phyloP scores from a whole-genome alignment of 2,113 vertebrate species.

The Podiceps cristatus region DNA sequence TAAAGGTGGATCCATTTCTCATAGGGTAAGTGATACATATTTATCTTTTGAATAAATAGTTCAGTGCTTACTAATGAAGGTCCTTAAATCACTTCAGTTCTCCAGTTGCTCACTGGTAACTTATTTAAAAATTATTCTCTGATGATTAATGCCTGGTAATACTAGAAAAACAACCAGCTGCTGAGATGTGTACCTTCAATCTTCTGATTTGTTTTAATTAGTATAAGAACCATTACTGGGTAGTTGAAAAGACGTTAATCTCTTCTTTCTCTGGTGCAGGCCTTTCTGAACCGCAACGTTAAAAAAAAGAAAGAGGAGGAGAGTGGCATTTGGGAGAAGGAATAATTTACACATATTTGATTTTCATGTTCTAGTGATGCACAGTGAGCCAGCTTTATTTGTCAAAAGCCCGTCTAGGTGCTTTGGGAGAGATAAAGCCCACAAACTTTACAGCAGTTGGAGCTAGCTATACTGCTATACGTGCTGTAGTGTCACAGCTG shows the following conservation, averaged over 20 bases:
- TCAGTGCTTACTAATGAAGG: background rate
- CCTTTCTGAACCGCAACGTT: background rate
- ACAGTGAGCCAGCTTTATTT: background rate
- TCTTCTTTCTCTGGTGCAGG: background rate
- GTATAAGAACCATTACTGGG: background rate
- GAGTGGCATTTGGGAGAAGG: background rate
- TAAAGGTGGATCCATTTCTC: background rate
- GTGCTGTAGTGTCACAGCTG: background rate
- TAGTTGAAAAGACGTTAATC: background rate
- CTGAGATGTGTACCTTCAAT: background rate
- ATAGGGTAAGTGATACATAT: too few species aligned
- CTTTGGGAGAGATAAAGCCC: background rate
- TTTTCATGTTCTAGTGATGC: background rate
- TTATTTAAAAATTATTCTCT: background rate
- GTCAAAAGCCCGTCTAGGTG: background rate
- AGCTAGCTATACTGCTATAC: background rate
- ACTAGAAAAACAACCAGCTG: background rate
- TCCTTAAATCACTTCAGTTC: background rate
- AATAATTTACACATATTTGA: background rate
- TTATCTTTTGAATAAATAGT: background rate
- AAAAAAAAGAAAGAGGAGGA: background rate
- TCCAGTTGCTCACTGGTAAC: background rate
- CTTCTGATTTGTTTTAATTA: background rate
- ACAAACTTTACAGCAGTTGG: background rate
- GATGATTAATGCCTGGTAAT: background rate